Evolutionary conservation across 1,140 invertebrate genomes (phyloP).

Genomic region (Pogonognathellus flavescens): DNA sequence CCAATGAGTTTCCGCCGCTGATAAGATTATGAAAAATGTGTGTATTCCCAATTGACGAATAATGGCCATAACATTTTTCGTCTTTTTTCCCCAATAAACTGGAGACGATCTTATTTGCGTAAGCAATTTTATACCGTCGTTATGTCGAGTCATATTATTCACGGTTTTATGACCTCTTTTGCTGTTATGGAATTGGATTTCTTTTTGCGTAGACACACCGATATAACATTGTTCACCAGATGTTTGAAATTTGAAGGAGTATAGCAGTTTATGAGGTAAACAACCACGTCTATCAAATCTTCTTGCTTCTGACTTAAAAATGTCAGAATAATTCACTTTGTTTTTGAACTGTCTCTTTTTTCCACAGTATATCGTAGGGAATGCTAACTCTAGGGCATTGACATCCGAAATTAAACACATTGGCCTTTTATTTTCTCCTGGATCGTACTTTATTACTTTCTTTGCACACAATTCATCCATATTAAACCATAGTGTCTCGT

Average conservation of each 20-base stretch:
- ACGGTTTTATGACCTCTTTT: background rate
- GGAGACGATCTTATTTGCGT: slow-evolving; percentile 67
- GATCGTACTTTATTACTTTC: background rate
- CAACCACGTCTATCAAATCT: background rate
- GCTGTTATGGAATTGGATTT: slow-evolving; percentile 58
- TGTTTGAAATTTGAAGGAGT: slow-evolving; percentile 44
- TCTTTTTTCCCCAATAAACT: slow-evolving; percentile 50
- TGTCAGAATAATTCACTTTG: background rate
- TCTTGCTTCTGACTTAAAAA: slow-evolving; percentile 35
- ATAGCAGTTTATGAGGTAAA: slow-evolving; percentile 2
- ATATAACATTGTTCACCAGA: slow-evolving; percentile 33
- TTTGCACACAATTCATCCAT: background rate
- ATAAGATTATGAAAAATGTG: slow-evolving; percentile 69
- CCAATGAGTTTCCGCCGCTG: slow-evolving; percentile 70
- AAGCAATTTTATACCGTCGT: slow-evolving; percentile 64
- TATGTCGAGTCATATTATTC: slow-evolving; percentile 19
- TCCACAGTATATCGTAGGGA: slow-evolving; percentile 24
- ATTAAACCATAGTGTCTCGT: background rate
- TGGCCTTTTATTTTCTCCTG: slow-evolving; percentile 14
- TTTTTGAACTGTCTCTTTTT: background rate
- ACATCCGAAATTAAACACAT: background rate
- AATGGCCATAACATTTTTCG: slow-evolving; percentile 67
- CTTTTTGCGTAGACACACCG: slow-evolving; percentile 58
- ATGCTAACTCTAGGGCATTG: slow-evolving; percentile 55
- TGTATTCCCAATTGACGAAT: slow-evolving; percentile 69